A percentile compares a stretch with the other conserved stretches of the same genome.
These are phyloP conservation scores for Mesopsocus fuscifrons DNA, from an alignment of 2,888 invertebrate species.

Conservation along the genomic window DNA sequence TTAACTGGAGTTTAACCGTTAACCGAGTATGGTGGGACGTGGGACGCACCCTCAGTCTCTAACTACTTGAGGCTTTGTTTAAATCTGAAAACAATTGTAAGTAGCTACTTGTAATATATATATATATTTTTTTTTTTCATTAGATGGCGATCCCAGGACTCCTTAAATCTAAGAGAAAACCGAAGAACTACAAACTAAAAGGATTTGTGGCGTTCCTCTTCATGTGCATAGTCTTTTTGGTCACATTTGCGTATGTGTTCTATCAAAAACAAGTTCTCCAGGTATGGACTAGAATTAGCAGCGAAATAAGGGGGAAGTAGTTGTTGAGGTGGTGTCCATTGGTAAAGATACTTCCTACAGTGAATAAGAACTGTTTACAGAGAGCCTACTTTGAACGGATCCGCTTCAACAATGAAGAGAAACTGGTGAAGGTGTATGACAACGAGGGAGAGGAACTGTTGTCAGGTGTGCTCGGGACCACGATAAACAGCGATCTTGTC, in stretches of 20 bases:
- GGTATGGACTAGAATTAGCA: conserved; percentile 18
- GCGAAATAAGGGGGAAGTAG: too few relatives aligned
- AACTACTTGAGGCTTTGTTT: too few relatives aligned
- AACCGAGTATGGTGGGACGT: too few relatives aligned
- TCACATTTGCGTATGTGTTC: conserved; percentile 64
- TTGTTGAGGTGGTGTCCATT: too few relatives aligned
- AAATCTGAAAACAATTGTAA: too few relatives aligned
- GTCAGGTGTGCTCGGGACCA: conserved; percentile 39
- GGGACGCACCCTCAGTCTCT: too few relatives aligned
- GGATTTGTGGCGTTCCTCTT: conserved; percentile 67
- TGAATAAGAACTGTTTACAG: conserved; percentile 25
- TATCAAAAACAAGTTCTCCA: conserved; percentile 64
- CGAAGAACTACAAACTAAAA: conserved; percentile 58
- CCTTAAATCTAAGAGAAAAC: conserved; percentile 43
- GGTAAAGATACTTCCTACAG: too few relatives aligned
- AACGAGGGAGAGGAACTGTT: conserved; percentile 50
- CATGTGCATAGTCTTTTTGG: conserved; percentile 59
- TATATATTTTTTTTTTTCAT: conserved; percentile 19
- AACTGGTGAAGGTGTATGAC: conserved; percentile 52
- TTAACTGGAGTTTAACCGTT: too few relatives aligned
- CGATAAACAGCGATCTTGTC: conserved; percentile 37
- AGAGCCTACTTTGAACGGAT: conserved; percentile 67
- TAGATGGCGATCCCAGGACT: conserved; percentile 57
- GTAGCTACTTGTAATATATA: too few relatives aligned
- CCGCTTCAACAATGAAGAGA: conserved; percentile 57